phyloP scores from a whole-genome alignment of 2,113 vertebrate species.

The Hymenochirus boettgeri region DNA sequence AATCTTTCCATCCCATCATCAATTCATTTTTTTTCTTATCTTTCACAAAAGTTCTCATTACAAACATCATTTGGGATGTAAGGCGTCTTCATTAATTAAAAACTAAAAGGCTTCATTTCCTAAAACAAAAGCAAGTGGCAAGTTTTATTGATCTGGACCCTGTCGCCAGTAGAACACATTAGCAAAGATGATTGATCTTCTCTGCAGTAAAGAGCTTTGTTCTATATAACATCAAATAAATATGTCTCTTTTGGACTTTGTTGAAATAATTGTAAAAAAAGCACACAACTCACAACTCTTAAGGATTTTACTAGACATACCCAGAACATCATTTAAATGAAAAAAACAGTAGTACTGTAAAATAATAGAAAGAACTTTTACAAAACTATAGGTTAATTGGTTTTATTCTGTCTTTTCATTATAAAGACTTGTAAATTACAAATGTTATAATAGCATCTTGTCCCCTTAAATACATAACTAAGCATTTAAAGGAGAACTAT shows the following conservation, averaged over 20 bases:
- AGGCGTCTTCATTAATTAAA: constrained; percentile 71
- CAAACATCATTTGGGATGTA: constrained; percentile 66
- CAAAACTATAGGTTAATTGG: too few relatives aligned
- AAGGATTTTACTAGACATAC: too few relatives aligned
- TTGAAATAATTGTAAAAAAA: too few relatives aligned
- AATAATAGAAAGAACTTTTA: too few relatives aligned
- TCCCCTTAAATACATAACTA: too few relatives aligned
- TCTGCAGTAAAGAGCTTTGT: constrained; percentile 55
- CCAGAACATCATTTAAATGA: too few relatives aligned
- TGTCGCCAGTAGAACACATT: constrained; percentile 71
- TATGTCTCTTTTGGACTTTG: constrained; percentile 4
- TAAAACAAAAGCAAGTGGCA: constrained; percentile 71
- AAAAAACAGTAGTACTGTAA: too few relatives aligned
- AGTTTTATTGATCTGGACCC: constrained; percentile 66
- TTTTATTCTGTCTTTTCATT: too few relatives aligned
- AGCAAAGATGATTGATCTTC: constrained; percentile 65
- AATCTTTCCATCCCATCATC: neutral
- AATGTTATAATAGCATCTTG: too few relatives aligned
- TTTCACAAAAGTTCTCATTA: constrained; percentile 55
- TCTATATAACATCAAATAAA: constrained; percentile 54
- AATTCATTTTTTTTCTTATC: constrained; percentile 19
- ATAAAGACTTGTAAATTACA: too few relatives aligned
- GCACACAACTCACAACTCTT: too few relatives aligned
- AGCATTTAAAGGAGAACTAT: too few relatives aligned
- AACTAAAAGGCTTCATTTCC: constrained; percentile 74